These are phyloP conservation scores for Myotis planiceps DNA, from an alignment of 2,797 vertebrate genomes.

Conservation along the genomic window DNA sequence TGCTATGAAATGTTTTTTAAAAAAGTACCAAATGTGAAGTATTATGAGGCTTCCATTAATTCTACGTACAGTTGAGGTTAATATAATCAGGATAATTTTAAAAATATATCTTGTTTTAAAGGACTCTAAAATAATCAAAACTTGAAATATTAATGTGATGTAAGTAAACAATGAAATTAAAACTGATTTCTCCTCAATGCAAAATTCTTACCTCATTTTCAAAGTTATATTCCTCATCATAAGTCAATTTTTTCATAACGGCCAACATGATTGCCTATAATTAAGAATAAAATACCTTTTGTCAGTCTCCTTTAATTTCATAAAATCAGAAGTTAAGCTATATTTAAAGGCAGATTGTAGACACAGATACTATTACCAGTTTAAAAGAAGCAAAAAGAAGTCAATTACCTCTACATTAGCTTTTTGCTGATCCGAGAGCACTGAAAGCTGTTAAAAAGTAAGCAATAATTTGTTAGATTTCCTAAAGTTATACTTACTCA, in stretches of 20 bases:
- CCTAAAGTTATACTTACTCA: constrained; percentile 29
- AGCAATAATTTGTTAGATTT: constrained; percentile 67
- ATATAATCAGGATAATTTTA: neutral
- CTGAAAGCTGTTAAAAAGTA: constrained; percentile 90
- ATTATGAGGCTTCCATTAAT: neutral
- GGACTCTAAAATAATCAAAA: neutral
- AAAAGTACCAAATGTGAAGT: constrained; percentile 24
- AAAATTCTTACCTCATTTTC: constrained; percentile 94
- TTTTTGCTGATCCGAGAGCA: constrained; percentile 95
- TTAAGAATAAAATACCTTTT: constrained; percentile 49
- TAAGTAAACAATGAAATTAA: constrained; percentile 35
- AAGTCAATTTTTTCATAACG: constrained; percentile 98
- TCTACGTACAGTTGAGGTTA: neutral
- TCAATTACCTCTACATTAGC: constrained; percentile 92
- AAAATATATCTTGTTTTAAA: constrained; percentile 19
- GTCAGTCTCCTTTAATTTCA: constrained; percentile 11
- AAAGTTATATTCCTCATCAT: constrained; percentile 99
- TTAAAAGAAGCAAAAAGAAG: constrained; percentile 53
- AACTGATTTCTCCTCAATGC: neutral
- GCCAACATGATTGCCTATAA: constrained; percentile 96
- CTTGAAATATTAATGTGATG: constrained; percentile 19
- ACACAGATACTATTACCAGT: neutral
- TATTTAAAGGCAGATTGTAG: neutral
- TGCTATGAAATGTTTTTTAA: neutral
- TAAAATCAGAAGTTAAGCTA: constrained; percentile 2